These are phyloP conservation scores for Cryptocephalus moraei DNA, from an alignment of 2,888 invertebrate species.

Conservation along the genomic window DNA sequence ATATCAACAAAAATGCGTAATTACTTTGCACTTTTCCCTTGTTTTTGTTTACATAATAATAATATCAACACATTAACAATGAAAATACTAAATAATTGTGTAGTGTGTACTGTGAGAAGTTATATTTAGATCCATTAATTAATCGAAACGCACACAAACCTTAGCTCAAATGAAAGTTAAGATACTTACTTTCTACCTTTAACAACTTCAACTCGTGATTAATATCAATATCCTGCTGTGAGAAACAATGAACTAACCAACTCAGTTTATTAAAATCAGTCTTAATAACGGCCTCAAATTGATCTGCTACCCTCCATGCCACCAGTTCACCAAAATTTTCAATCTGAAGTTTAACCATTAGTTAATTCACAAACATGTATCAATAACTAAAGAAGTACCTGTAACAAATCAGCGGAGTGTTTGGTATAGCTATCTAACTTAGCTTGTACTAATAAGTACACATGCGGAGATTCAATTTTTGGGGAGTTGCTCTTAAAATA, in stretches of 20 bases:
- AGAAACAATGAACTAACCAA: constrained; percentile 59
- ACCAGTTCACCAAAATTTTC: constrained; percentile 69
- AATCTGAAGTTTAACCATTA: constrained; percentile 43
- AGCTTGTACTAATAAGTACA: constrained; percentile 28
- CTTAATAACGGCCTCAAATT: constrained; percentile 64
- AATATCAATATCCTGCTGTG: constrained; percentile 60
- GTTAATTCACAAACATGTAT: background rate
- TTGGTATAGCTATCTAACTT: constrained; percentile 27
- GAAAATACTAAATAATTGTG: too few species aligned
- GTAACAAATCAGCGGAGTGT: constrained; percentile 30
- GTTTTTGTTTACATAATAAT: too few species aligned
- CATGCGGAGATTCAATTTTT: constrained; percentile 21
- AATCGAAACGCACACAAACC: too few species aligned
- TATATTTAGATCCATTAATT: too few species aligned
- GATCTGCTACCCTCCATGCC: constrained; percentile 70
- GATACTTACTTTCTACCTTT: constrained; percentile 64
- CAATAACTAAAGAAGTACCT: constrained; percentile 19
- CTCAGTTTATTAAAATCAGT: constrained; percentile 69
- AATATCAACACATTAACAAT: too few species aligned
- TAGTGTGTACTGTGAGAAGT: too few species aligned
- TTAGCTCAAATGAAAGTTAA: background rate
- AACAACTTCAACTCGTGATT: constrained; percentile 67
- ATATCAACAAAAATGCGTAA: background rate
- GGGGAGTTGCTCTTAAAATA: constrained; percentile 20
- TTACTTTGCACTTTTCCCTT: background rate